Base-by-base conservation (phyloP, 2,797 vertebrate genomes). In the Coranthus polyacanthus region DNA sequence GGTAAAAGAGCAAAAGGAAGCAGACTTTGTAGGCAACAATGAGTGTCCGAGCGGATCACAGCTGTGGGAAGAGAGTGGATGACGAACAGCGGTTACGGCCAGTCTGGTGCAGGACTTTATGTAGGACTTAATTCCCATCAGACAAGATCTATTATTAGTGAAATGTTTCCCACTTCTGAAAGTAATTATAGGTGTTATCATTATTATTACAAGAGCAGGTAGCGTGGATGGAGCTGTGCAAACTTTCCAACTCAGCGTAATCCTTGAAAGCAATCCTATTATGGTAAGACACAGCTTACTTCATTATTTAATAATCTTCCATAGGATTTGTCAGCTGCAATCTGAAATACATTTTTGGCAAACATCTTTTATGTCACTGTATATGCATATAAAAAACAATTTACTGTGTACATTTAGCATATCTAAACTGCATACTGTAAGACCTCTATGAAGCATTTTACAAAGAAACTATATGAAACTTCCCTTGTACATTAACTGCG, bases 251-350 rank as follows among this genome's bases (percentile, higher is more conserved):
- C 42, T 66, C 5, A 73, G 20, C 51, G 6, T 57, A 26, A 61
- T 3, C 47, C 15, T 29, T 69, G 41, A 47, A 51, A 60, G 32
- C 1, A 11, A 51, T 37, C 57, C 55, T 59, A 24, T 37, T 7
- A 10, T 61, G 89, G 88, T 87, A 86, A 85, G 88, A 61, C 2
- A 26, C n/a, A n/a, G n/a, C n/a, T 9, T 12, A 15, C 54, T 66
- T 6, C 21, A 34, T 34, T 46, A 43, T 15, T 50, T 34, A 0
- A 26, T 20, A n/a, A 46, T 29, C 3, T 15, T 36, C 1, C 2
- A n/a, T n/a, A n/a, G n/a, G n/a, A n/a, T n/a, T n/a, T 60, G 11
- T 22, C 0, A 20, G 16, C 11, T 38, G 9, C 9, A 46, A 7
- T 2, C 26, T 29, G 6, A 29, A 7, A 2, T 29, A 29, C 6